Base-by-base conservation (phyloP, 1,140 invertebrate species). In the Bombus superbus region DNA sequence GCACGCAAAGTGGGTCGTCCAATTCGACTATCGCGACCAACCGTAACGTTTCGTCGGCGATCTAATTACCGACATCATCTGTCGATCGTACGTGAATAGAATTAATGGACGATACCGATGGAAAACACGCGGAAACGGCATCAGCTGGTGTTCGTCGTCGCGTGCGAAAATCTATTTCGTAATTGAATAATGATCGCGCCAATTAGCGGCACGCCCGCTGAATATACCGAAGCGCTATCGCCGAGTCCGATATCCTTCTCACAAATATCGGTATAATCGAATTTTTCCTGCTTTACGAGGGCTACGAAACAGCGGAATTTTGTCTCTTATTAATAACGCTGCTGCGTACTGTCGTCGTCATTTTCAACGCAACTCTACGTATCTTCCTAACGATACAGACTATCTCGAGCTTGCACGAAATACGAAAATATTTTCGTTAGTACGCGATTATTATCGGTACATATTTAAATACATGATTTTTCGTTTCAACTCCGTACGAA, bases 41-140 rank as follows among this genome's bases (percentile, higher is more conserved):
- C 57, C 2, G 80, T 57, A 81, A 81, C 69, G 28, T 81, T 81
- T 74, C 42, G 62, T 53, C 78, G 64, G 53, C 44, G 53, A 80
- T 69, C 78, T 44, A 59, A 73, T 81, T 81, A 62, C 40, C 69
- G 2, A 57, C 38, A 81, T 42, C 47, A 35, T 81, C 44, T 28
- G 68, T 62, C 32, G 68, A 18, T 40, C 32, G 64, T 35, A 22
- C 78, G 32, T 35, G 78, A 11, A 69, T n/a, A 3, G 78, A 68
- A 69, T 80, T 69, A 80, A 80, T 53, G 32, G 22, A 53, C 11
- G 35, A 80, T 69, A 62, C 42, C 42, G 42, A 68, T 18, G 42
- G 64, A 79, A 79, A 79, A 79, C 64, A 40, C 62, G 57, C 42
- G 62, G 8, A 68, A 68, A 40, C 59, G 10, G 15, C 38, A 47